A percentile compares a stretch with the other conserved stretches of the same genome.
phyloP scores from a whole-genome alignment of 2,797 vertebrate genomes.

The Paguma larvata region DNA sequence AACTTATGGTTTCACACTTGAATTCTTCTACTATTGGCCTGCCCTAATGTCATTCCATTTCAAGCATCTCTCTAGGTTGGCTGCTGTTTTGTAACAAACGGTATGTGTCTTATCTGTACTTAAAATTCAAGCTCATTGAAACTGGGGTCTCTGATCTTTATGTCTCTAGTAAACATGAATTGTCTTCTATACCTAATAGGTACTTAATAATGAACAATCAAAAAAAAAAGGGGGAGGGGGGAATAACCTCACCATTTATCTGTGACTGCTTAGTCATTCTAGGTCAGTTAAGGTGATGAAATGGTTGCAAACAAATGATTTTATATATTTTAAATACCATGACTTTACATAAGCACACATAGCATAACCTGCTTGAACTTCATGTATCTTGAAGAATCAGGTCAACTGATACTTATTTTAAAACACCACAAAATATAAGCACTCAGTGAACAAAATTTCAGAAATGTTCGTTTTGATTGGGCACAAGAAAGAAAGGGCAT shows the following conservation, averaged over 20 bases:
- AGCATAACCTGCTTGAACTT: conserved; percentile 21
- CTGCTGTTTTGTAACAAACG: background rate
- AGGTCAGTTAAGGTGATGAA: conserved; percentile 9
- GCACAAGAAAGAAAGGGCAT: conserved; percentile 23
- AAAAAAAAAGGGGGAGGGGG: background rate
- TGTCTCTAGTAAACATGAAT: background rate
- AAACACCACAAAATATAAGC: conserved; percentile 65
- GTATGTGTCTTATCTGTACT: background rate
- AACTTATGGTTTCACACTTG: background rate
- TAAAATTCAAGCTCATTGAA: background rate
- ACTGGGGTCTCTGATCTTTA: rapidly evolving
- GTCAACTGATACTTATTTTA: conserved; percentile 75
- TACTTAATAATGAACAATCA: background rate
- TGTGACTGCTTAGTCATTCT: background rate
- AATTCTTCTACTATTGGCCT: rapidly evolving
- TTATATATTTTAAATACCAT: background rate
- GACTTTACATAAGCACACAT: background rate
- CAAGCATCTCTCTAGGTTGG: background rate
- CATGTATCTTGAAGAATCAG: conserved; percentile 62
- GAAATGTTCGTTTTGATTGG: conserved; percentile 62
- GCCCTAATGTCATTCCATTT: background rate
- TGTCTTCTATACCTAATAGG: background rate
- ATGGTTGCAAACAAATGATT: background rate
- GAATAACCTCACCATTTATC: background rate
- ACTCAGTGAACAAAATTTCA: conserved; percentile 31